A percentile compares a stretch with the other conserved stretches of the same genome.
These are phyloP conservation scores for Eupeodes luniger DNA, from an alignment of 2,888 invertebrate genomes.

Conservation along the genomic window DNA sequence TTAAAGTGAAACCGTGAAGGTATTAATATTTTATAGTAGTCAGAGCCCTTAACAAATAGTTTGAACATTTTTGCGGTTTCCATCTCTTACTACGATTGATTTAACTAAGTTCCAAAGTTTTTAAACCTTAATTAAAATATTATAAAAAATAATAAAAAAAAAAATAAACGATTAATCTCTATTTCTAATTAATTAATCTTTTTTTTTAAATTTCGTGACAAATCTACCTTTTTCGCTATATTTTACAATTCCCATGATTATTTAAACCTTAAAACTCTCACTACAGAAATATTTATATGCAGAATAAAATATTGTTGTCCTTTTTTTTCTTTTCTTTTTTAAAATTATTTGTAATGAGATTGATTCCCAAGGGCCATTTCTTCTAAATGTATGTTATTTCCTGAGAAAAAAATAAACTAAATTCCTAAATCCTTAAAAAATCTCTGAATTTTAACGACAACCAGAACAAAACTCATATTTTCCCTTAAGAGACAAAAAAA, in stretches of 20 bases:
- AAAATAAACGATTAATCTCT: too few relatives aligned
- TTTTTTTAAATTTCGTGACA: too few relatives aligned
- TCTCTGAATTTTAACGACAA: conserved; percentile 29
- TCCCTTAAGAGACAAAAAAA: conserved; percentile 9
- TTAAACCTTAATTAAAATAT: too few relatives aligned
- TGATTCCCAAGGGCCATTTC: conserved; percentile 31
- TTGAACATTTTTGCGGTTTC: too few relatives aligned
- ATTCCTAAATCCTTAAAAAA: conserved; percentile 32
- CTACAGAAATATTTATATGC: background rate
- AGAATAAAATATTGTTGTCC: conserved; percentile 21
- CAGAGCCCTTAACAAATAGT: too few relatives aligned
- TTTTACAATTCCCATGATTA: conserved; percentile 17
- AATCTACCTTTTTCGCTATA: too few relatives aligned
- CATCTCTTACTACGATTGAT: too few relatives aligned
- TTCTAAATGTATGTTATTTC: conserved; percentile 3
- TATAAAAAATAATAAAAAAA: too few relatives aligned
- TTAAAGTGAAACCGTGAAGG: too few relatives aligned
- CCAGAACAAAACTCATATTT: background rate
- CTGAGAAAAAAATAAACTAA: background rate
- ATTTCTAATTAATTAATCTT: too few relatives aligned
- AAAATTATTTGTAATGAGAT: conserved; percentile 43
- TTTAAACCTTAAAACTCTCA: background rate
- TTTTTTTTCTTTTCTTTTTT: background rate
- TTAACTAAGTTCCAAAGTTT: too few relatives aligned
- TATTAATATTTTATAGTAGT: too few relatives aligned